Evolutionary conservation across 2,113 vertebrate species (phyloP).

Genomic region (Triplophysa rosa): DNA sequence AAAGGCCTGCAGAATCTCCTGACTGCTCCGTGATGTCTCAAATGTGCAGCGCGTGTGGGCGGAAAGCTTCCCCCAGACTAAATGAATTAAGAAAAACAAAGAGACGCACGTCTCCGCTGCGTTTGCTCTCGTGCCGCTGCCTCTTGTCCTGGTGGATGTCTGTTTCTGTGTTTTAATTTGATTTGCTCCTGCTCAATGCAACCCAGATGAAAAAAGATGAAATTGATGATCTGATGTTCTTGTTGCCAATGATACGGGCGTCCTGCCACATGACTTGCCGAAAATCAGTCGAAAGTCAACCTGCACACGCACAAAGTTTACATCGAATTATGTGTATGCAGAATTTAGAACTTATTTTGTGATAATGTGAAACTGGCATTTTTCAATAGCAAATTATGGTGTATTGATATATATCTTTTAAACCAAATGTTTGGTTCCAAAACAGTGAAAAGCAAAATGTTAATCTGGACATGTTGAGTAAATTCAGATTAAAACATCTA

Average conservation of each 20-base stretch:
- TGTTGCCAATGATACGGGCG: slow-evolving; percentile 68
- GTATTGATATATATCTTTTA: too few species aligned
- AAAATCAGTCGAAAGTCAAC: slow-evolving; percentile 10
- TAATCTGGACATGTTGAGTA: too few species aligned
- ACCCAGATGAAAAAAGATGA: slow-evolving; percentile 63
- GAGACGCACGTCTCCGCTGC: slow-evolving; percentile 42
- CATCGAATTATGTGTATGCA: neutral
- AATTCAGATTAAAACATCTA: too few species aligned
- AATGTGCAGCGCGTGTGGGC: slow-evolving; percentile 62
- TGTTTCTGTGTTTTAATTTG: slow-evolving; percentile 42
- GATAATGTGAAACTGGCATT: neutral
- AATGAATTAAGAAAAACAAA: slow-evolving; percentile 58
- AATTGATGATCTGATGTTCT: slow-evolving; percentile 71
- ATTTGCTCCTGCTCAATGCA: slow-evolving; percentile 49
- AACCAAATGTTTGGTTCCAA: too few species aligned
- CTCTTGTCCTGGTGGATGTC: slow-evolving; percentile 35
- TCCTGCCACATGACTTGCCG: slow-evolving; percentile 48
- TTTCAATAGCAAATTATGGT: too few species aligned
- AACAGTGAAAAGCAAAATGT: too few species aligned
- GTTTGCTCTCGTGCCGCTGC: slow-evolving; percentile 9
- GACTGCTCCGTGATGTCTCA: slow-evolving; percentile 63
- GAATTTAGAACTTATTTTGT: too few species aligned
- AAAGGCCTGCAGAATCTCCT: slow-evolving; percentile 61
- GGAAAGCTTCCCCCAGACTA: slow-evolving; percentile 56
- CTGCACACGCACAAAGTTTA: neutral